These are phyloP conservation scores for Abrostola triplasia DNA, from an alignment of 2,888 invertebrate genomes.

Conservation along the genomic window DNA sequence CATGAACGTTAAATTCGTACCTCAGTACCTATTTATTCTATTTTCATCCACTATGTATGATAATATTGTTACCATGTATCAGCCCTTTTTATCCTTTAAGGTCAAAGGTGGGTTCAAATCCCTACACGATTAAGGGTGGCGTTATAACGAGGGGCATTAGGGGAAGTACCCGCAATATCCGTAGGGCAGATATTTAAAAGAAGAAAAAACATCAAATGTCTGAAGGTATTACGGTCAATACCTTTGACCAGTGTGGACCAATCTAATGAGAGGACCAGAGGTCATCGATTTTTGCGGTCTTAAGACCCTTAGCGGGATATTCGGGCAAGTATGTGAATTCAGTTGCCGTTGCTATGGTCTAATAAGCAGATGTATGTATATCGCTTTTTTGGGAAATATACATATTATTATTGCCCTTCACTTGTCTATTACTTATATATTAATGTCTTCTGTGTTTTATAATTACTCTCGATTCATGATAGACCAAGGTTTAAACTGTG, in stretches of 20 bases:
- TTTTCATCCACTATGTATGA: slow-evolving; percentile 17
- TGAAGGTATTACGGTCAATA: slow-evolving; percentile 4
- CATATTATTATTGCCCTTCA: no score
- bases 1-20: no score
- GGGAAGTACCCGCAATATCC: slow-evolving; percentile 17
- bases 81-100: slow-evolving; percentile 36
- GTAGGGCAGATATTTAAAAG: background rate
- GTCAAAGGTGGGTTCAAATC: slow-evolving; percentile 32
- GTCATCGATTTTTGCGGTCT: background rate
- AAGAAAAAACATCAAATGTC: slow-evolving; percentile 5
- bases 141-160: slow-evolving; percentile 31
- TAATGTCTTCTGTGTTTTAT: no score
- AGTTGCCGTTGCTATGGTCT: no score
- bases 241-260: background rate
- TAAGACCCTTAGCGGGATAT: background rate
- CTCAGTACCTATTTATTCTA: background rate
- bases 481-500: no score
- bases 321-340: no score
- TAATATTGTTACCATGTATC: slow-evolving; percentile 5
- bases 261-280: slow-evolving; percentile 1
- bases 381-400: no score
- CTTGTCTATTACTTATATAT: no score
- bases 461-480: no score
- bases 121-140: slow-evolving; percentile 36
- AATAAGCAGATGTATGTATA: no score